Evolutionary conservation across 2,797 vertebrate species (phyloP).

Genomic region (Hephaestus fuliginosus): DNA sequence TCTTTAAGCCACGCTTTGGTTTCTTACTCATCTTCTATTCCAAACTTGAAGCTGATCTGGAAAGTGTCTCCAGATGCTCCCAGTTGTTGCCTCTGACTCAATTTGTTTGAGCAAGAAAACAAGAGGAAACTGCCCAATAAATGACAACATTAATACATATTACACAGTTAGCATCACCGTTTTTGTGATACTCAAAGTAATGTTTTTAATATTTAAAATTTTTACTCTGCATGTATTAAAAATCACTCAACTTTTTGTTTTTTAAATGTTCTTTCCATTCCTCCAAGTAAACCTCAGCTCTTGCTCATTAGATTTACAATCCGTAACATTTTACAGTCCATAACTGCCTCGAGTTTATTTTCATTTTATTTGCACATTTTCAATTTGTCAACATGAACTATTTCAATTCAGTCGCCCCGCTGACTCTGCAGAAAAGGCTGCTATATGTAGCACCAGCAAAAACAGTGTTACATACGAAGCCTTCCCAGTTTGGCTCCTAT

Average conservation of each 20-base stretch:
- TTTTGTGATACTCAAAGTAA: not conserved
- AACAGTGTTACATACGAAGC: slow-evolving; percentile 71
- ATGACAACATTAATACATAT: not conserved
- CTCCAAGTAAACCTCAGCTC: slow-evolving; percentile 37
- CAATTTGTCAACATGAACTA: slow-evolving; percentile 74
- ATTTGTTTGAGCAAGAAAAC: slow-evolving; percentile 37
- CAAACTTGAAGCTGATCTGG: slow-evolving; percentile 54
- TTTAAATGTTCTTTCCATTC: slow-evolving; percentile 32
- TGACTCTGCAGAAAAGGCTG: slow-evolving; percentile 76
- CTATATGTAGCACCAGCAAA: slow-evolving; percentile 71
- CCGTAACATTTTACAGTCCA: slow-evolving; percentile 51
- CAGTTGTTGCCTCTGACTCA: slow-evolving; percentile 46
- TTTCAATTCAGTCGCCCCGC: slow-evolving; percentile 61
- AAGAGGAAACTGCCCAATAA: slow-evolving; percentile 29
- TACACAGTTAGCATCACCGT: not conserved
- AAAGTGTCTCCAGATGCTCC: slow-evolving; percentile 77
- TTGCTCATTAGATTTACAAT: slow-evolving; percentile 59
- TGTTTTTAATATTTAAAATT: slow-evolving; percentile 8
- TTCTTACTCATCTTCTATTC: slow-evolving; percentile 67
- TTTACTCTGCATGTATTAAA: slow-evolving; percentile 12
- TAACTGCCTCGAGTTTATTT: slow-evolving; percentile 37
- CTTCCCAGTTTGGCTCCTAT: slow-evolving; percentile 84
- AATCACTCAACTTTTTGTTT: not conserved
- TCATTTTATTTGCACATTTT: slow-evolving; percentile 74
- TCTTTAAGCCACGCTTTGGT: slow-evolving; percentile 56